Conservation (phyloP, 2,888 invertebrate genomes). For the Drosophila mayaguana region DNA sequence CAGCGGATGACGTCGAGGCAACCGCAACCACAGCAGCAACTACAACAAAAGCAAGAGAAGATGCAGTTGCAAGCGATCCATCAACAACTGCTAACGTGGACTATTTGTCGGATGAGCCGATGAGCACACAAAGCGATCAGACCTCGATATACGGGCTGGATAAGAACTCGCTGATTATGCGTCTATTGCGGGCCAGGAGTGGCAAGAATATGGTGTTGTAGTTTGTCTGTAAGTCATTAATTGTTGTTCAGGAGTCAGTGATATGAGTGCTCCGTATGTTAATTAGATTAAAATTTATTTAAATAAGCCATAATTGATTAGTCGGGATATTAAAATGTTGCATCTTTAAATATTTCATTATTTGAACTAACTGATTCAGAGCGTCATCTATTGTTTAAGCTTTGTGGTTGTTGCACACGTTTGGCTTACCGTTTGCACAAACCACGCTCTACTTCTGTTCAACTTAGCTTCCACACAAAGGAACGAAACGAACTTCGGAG, state of each 20-base stretch:
- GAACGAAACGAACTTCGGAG: not conserved
- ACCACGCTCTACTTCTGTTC: not conserved
- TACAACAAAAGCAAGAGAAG: not conserved
- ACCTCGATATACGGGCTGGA: constrained; percentile 67
- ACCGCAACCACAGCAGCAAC: not conserved
- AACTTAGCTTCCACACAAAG: not conserved
- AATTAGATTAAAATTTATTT: constrained; percentile 2
- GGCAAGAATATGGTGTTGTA: constrained; percentile 44
- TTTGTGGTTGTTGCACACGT: not conserved
- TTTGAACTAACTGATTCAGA: not conserved
- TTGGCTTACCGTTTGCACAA: not conserved
- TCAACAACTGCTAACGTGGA: constrained; percentile 42
- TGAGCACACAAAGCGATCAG: constrained; percentile 28
- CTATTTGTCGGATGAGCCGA: constrained; percentile 47
- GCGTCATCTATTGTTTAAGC: constrained; percentile 4
- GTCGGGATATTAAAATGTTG: constrained; percentile 14
- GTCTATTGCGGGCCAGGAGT: constrained; percentile 60
- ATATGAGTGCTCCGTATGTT: constrained; percentile 27
- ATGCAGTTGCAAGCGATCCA: not conserved
- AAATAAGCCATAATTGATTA: not conserved
- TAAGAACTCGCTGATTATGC: constrained; percentile 72
- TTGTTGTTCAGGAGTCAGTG: constrained; percentile 23
- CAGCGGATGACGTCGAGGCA: not conserved
- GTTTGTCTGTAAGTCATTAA: not conserved
- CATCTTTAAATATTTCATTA: not conserved